These are phyloP conservation scores for Polypedilum pembai DNA, from an alignment of 1,140 invertebrate species.

Conservation along the genomic window DNA sequence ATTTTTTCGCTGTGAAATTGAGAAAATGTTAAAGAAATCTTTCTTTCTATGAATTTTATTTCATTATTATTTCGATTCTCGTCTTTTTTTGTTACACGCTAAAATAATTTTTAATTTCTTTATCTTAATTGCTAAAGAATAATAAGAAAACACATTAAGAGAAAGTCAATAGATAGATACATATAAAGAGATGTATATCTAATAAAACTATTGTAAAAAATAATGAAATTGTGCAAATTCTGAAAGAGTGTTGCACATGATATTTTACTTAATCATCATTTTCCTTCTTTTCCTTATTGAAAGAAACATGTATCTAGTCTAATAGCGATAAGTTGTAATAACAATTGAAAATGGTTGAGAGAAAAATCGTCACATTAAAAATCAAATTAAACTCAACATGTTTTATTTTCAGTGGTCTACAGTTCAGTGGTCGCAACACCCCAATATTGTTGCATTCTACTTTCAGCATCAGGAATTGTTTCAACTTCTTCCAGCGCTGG, in stretches of 20 bases:
- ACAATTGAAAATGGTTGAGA: neutral
- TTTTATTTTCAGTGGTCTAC: conserved; percentile 42
- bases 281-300: too few relatives aligned
- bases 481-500: conserved; percentile 44
- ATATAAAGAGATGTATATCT: neutral
- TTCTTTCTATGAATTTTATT: neutral
- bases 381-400: neutral
- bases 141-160: neutral
- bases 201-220: conserved; percentile 16
- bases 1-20: neutral
- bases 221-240: neutral
- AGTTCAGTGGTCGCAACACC: conserved; percentile 76
- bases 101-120: too few relatives aligned
- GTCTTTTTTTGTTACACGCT: too few relatives aligned
- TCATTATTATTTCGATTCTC: neutral
- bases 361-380: conserved; percentile 14
- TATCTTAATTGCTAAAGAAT: neutral
- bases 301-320: neutral
- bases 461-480: conserved; percentile 53
- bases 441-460: conserved; percentile 79
- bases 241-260: neutral
- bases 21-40: neutral
- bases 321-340: conserved; percentile 7
- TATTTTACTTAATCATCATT: neutral
- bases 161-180: neutral